A percentile compares a stretch with the other conserved stretches of the same genome.
Conservation (phyloP, 2,113 vertebrate species). For the Anguilla rostrata region DNA sequence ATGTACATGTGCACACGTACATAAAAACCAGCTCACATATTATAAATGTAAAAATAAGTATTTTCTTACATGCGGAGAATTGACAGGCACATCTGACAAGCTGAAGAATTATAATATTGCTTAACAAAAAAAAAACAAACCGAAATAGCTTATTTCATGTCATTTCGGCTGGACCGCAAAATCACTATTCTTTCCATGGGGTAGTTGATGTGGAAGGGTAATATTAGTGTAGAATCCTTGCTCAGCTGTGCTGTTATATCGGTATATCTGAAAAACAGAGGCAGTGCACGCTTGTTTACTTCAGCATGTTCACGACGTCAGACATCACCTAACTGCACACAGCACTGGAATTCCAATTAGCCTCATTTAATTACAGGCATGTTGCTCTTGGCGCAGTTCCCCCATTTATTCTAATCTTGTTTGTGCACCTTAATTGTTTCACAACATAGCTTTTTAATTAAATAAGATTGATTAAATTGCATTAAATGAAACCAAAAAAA, state of each 20-base stretch:
- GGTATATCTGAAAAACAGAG: neutral
- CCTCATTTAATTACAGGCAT: constrained; percentile 65
- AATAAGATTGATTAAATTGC: constrained; percentile 66
- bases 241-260: neutral
- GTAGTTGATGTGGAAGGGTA: neutral
- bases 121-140: neutral
- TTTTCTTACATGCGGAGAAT: neutral
- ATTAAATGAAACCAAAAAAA: constrained; percentile 56
- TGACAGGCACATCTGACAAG: neutral
- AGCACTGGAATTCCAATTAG: constrained; percentile 65
- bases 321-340: constrained; percentile 39
- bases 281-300: constrained; percentile 1
- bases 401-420: constrained; percentile 73
- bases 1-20: neutral
- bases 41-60: neutral
- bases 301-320: constrained; percentile 45
- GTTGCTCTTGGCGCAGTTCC: constrained; percentile 55
- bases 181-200: neutral
- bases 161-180: neutral
- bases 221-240: neutral
- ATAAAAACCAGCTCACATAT: neutral
- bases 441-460: constrained; percentile 69
- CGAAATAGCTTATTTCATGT: neutral
- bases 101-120: neutral
- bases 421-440: constrained; percentile 71